Conservation (phyloP, 64 coral and sea anemone species). For the Dendronephthya gigantea region DNA sequence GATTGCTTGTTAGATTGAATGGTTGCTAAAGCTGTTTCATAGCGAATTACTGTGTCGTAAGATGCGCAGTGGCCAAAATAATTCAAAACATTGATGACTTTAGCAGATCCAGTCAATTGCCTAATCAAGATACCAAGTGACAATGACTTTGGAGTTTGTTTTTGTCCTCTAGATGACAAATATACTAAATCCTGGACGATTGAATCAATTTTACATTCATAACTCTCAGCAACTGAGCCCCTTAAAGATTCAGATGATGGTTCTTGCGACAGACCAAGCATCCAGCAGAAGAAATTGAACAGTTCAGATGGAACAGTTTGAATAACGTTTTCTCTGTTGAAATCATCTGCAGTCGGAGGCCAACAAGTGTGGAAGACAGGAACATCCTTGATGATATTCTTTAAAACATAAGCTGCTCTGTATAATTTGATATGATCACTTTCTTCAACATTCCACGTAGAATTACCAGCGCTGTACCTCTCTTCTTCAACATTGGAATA, state of each 20-base stretch:
- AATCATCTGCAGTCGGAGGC: not conserved
- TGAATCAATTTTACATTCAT: slow-evolving; percentile 1
- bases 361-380: slow-evolving; percentile 1
- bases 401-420: not conserved
- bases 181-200: slow-evolving; percentile 7
- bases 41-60: not conserved
- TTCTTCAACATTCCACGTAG: not conserved
- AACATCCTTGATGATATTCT: slow-evolving; percentile 17
- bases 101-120: not conserved
- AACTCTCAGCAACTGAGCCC: not conserved
- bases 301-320: slow-evolving; percentile 9
- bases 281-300: slow-evolving; percentile 5
- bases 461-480: not conserved
- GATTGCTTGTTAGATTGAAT: not conserved
- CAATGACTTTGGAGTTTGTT: slow-evolving; percentile 13
- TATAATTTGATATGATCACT: not conserved
- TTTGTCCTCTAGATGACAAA: slow-evolving; percentile 19
- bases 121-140: not conserved
- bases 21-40: slow-evolving; percentile 1
- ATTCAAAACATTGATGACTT: not conserved
- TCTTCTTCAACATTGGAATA: not conserved
- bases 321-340: not conserved
- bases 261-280: not conserved
- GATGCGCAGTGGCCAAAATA: slow-evolving; percentile 16
- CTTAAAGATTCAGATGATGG: not conserved